Base-by-base conservation (phyloP, 2,797 vertebrate genomes). In the Pseudomugil tenellus region DNA sequence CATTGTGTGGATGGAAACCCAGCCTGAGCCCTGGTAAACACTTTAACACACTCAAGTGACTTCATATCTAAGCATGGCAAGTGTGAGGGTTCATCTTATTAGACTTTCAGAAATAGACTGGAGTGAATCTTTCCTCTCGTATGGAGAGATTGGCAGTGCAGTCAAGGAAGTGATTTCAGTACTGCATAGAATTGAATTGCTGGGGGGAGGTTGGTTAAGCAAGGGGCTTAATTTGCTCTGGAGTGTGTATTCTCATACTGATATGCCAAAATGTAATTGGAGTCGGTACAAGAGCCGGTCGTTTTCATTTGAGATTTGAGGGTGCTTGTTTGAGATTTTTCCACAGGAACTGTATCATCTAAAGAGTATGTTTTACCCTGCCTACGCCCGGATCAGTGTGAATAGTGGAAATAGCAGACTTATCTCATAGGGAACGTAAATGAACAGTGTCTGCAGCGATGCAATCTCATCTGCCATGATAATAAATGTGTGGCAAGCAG, bases 211-310 rank as follows among this genome's bases (percentile, higher is more conserved):
- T 77, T 87, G 87, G 84, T 90, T 89, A 87, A 90, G 89, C 87
- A 86, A 81, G 76, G 84, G 88, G 68, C 94, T 94, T 94, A 93
- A 94, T 94, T 95, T 93, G 89, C 89, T 91, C 84, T 84, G 74
- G 86, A 88, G 86, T 91, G 72, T 85, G 91, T 90, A 89, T 91
- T 91, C 91, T 93, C 87, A 86, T 77, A 83, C 86, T 80, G 91
- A 93, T 92, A 90, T 84, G 87, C 89, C 85, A 84, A 90, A 91
- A 92, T 91, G 91, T 94, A 92, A 94, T 94, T 94, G 87, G 88
- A 91, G 77, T 89, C 74, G 61, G 88, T 89, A 87, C 85, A 89
- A 93, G 91, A 91, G 87, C 83, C 14, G 61, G 67, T 76, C 84
- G 85, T 92, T 93, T 92, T 87, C 87, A 88, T 92, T 87, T 87